phyloP scores from a whole-genome alignment of 2,888 invertebrate species.

The Scaptomyza tumidula region DNA sequence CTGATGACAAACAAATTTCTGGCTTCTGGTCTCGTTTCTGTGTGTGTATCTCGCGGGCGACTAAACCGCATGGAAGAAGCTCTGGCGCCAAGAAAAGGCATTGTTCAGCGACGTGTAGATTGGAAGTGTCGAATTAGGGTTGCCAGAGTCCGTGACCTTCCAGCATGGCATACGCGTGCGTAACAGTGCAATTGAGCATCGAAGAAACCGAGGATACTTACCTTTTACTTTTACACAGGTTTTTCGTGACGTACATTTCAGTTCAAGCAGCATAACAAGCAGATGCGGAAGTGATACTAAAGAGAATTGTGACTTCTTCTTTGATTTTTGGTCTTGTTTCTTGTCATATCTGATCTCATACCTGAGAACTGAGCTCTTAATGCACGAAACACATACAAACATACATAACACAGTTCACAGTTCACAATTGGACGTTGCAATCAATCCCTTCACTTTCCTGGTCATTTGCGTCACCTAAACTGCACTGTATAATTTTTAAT shows the following conservation, averaged over 20 bases:
- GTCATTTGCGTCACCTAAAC: conserved; percentile 51
- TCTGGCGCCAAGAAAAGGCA: conserved; percentile 56
- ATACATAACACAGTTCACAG: conserved; percentile 5
- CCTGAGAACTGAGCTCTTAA: conserved; percentile 29
- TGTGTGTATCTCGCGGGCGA: conserved; percentile 42
- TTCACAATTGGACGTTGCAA: conserved; percentile 1
- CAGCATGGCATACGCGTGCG: conserved; percentile 4
- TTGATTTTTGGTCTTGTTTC: neutral
- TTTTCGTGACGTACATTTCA: conserved; percentile 16
- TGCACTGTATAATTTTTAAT: conserved; percentile 46
- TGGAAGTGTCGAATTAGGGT: conserved; percentile 54
- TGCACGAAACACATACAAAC: neutral
- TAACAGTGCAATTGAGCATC: neutral
- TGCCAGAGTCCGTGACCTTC: conserved; percentile 48
- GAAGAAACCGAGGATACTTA: conserved; percentile 10
- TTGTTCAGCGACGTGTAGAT: conserved; percentile 44
- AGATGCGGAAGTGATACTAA: conserved; percentile 34
- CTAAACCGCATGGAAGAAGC: conserved; percentile 42
- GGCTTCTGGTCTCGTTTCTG: conserved; percentile 41
- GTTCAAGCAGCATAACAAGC: neutral
- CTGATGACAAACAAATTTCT: conserved; percentile 62
- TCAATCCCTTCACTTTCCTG: conserved; percentile 58
- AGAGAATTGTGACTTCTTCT: conserved; percentile 16
- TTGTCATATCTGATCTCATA: conserved; percentile 24
- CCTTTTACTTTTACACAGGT: conserved; percentile 54